Conservation (phyloP, 2,888 invertebrate species). For the Osmoderma eremita region DNA sequence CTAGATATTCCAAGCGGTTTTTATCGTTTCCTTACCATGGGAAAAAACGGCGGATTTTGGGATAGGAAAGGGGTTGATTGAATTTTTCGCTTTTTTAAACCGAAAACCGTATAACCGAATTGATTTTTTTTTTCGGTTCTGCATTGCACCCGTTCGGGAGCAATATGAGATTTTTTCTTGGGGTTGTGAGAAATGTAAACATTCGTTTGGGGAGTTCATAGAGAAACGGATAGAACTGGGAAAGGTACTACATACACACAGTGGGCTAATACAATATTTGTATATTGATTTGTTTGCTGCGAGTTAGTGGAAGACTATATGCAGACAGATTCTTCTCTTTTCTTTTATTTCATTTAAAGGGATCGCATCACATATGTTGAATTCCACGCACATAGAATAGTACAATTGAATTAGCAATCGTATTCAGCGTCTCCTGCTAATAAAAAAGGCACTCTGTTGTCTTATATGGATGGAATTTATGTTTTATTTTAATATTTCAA, state of each 20-base stretch:
- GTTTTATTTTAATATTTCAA: too few species aligned
- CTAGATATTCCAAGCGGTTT: neutral
- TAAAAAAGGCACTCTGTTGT: too few species aligned
- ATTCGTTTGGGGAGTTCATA: conserved; percentile 31
- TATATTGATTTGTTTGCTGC: conserved; percentile 33
- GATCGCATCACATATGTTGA: neutral
- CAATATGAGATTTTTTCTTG: conserved; percentile 35
- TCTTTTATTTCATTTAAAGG: conserved; percentile 11
- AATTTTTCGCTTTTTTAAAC: conserved; percentile 37
- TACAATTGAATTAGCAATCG: too few species aligned
- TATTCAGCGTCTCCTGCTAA: too few species aligned
- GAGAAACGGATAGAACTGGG: conserved; percentile 21
- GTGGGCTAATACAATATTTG: conserved; percentile 42
- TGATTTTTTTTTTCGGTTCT: conserved; percentile 22
- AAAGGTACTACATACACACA: conserved; percentile 21
- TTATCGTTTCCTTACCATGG: neutral
- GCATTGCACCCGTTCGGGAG: neutral
- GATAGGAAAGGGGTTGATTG: conserved; percentile 29
- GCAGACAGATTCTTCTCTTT: conserved; percentile 14
- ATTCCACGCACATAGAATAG: too few species aligned
- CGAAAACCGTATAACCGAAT: conserved; percentile 32
- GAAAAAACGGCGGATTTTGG: neutral
- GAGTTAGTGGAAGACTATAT: conserved; percentile 12
- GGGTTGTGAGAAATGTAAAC: conserved; percentile 37
- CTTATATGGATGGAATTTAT: too few species aligned